Evolutionary conservation across 2,888 invertebrate genomes (phyloP), one percentile per base, ranked within the genome.

Genomic region (Pollenia angustigena): DNA sequence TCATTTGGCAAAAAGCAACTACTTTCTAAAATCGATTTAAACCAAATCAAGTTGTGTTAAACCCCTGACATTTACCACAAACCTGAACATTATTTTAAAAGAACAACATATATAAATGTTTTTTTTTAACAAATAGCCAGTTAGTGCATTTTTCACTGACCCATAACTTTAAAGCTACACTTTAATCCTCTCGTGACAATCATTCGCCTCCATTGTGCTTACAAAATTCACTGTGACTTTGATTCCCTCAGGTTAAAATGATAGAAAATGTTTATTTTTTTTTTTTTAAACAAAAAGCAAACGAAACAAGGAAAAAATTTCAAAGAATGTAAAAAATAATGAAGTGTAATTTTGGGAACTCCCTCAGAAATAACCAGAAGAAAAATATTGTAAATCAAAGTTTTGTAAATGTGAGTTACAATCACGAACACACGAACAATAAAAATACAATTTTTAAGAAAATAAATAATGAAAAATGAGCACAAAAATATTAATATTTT

Each of bases 191-290:
- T 6, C 1, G 4, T 60, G 79, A 69, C 79, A 79, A 79, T 79
- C 79, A 60, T 60, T 50, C 50, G 8, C 58, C 50, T 42, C 10
- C 58, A 46, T 12, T 48, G 60, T 16, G 6, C 48, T n/a, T 6
- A 42, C 46, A 62, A 32, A 32, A 11, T n/a, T 60, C 40, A 60
- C 18, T 18, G 8, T 58, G 14, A 52, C 56, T 48, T n/a, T 23
- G n/a, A 76, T 44, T 76, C 54, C 82, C 76, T 82, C 62, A 69
- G 76, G 82, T 40, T 82, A 71, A 69, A 76, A 75, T 69, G 14
- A 69, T 75, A 75, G 52, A 58, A 56, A 74, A 64, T 68, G 44
- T 75, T 54, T 76, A 12, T 12, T 48, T 6, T 48, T 66, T 18
- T 10, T 10, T 56, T 46, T 71, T 56, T 12, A 16, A 64, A 32